These are phyloP conservation scores for Ochropleura leucogaster DNA, from an alignment of 2,888 invertebrate genomes.

Conservation along the genomic window DNA sequence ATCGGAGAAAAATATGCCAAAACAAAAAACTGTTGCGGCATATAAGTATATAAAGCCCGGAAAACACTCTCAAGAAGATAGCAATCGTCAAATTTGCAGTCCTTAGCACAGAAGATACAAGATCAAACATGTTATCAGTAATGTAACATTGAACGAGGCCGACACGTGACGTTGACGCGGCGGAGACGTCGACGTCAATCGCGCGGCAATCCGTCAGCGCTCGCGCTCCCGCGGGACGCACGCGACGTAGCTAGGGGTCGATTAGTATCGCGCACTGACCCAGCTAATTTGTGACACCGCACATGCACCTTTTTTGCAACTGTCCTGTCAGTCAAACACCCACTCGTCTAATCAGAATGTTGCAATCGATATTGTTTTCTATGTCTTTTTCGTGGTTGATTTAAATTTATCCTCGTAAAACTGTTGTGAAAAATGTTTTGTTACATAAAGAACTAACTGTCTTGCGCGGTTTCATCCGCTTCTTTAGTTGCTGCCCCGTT, in stretches of 20 bases:
- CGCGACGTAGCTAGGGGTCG: conserved; percentile 60
- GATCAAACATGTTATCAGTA: conserved; percentile 72
- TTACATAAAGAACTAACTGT: background rate
- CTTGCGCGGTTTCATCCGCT: too few relatives aligned
- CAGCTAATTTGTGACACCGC: conserved; percentile 77
- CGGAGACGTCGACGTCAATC: conserved; percentile 73
- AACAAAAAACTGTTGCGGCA: background rate
- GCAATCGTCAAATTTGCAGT: conserved; percentile 36
- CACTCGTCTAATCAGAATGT: conserved; percentile 34
- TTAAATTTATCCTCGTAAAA: background rate
- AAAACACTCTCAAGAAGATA: conserved; percentile 8
- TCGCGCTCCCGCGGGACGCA: conserved; percentile 72
- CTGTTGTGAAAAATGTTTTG: background rate
- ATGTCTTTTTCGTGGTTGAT: background rate
- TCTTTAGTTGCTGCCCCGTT: too few relatives aligned
- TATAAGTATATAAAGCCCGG: too few relatives aligned
- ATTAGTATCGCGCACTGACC: conserved; percentile 71
- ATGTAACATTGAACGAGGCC: conserved; percentile 63
- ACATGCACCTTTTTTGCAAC: conserved; percentile 59
- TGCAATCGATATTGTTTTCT: conserved; percentile 2
- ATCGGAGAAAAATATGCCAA: background rate
- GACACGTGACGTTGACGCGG: conserved; percentile 72
- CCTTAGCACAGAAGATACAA: conserved; percentile 49
- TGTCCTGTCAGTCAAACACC: conserved; percentile 47
- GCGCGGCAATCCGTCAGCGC: conserved; percentile 82